Evolutionary conservation across 2,113 vertebrate species (phyloP).

Genomic region (Eubucco bourcierii): DNA sequence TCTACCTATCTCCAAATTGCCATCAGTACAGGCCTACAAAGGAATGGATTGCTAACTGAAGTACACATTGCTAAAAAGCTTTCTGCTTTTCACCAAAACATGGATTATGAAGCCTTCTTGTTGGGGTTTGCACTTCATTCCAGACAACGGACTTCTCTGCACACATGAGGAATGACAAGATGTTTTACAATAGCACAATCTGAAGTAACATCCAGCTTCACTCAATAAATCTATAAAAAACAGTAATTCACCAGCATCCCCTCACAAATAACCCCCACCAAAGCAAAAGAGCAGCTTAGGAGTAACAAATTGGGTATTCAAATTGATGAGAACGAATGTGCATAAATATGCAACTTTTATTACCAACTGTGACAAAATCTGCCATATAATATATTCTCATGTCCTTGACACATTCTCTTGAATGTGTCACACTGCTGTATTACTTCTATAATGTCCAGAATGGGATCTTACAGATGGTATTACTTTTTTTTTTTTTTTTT

Average conservation of each 20-base stretch:
- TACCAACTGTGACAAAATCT: background rate
- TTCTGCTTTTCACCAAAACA: background rate
- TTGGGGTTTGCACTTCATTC: background rate
- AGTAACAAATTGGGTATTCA: background rate
- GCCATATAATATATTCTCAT: background rate
- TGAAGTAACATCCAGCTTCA: background rate
- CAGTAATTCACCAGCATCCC: background rate
- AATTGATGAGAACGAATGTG: background rate
- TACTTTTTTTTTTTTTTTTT: background rate
- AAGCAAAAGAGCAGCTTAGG: background rate
- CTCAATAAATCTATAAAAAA: background rate
- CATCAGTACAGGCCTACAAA: background rate
- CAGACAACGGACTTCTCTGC: background rate
- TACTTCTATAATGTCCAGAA: background rate
- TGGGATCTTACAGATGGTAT: background rate
- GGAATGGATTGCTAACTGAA: background rate
- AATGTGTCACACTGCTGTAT: background rate
- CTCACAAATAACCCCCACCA: background rate
- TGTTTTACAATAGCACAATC: background rate
- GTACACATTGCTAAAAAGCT: background rate
- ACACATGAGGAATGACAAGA: background rate
- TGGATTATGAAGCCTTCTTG: background rate
- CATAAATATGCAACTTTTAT: background rate
- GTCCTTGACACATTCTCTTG: background rate
- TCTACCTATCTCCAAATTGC: background rate